These are phyloP conservation scores for Plodia interpunctella DNA, from an alignment of 1,140 invertebrate genomes.

Conservation along the genomic window DNA sequence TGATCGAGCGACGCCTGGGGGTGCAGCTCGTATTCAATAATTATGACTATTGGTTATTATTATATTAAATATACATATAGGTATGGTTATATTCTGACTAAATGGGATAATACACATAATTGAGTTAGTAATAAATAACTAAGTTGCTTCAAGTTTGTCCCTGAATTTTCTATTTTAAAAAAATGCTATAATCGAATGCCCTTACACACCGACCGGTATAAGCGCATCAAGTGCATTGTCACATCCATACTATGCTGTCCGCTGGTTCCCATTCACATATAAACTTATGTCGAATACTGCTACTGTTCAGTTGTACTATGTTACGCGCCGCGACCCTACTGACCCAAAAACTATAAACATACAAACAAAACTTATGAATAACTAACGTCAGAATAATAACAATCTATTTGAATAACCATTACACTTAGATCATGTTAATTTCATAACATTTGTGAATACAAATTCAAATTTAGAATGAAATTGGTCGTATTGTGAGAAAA, in stretches of 20 bases:
- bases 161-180: too few relatives aligned
- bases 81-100: too few relatives aligned
- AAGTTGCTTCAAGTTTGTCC: too few relatives aligned
- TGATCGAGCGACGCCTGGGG: too few relatives aligned
- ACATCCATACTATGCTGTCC: constrained; percentile 42
- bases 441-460: not conserved
- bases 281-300: constrained; percentile 63
- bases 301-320: constrained; percentile 57
- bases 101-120: too few relatives aligned
- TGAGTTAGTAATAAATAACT: too few relatives aligned
- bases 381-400: constrained; percentile 16
- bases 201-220: not conserved
- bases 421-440: constrained; percentile 3
- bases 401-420: too few relatives aligned
- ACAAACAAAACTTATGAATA: constrained; percentile 14
- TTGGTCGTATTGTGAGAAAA: not conserved
- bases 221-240: constrained; percentile 3
- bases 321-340: constrained; percentile 46
- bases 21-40: too few relatives aligned
- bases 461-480: constrained; percentile 3
- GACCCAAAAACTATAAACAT: constrained; percentile 40
- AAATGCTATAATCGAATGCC: not conserved
- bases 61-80: too few relatives aligned
- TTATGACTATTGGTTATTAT: too few relatives aligned
- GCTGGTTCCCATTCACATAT: constrained; percentile 57